A percentile compares a stretch with the other conserved stretches of the same genome.
Evolutionary conservation across 2,797 vertebrate species (phyloP).

Genomic region (Hybognathus amarus): DNA sequence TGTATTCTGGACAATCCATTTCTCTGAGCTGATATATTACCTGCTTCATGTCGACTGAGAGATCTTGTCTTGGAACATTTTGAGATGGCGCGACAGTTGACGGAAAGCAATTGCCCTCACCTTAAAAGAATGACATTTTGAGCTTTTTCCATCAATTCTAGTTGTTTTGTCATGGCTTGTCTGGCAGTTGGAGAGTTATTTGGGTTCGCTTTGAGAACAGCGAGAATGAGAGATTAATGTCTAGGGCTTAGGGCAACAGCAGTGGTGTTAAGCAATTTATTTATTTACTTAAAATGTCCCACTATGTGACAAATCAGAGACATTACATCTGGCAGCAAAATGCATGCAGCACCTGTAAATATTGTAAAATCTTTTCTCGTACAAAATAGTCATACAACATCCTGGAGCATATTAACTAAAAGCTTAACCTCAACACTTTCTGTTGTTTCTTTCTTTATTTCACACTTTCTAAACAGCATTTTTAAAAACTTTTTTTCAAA

Average conservation of each 20-base stretch:
- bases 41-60: background rate
- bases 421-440: background rate
- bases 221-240: background rate
- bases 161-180: constrained; percentile 24
- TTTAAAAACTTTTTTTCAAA: too few relatives aligned
- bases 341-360: background rate
- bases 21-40: background rate
- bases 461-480: too few relatives aligned
- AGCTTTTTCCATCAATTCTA: constrained; percentile 27
- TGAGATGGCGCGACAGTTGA: constrained; percentile 29
- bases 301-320: background rate
- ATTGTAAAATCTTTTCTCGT: background rate
- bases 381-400: background rate
- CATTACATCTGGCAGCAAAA: background rate
- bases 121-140: constrained; percentile 47
- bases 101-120: constrained; percentile 13
- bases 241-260: background rate
- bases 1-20: background rate
- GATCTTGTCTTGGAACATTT: constrained; percentile 26
- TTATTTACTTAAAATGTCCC: background rate
- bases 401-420: background rate
- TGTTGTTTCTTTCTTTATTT: too few relatives aligned
- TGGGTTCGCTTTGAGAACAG: constrained; percentile 20
- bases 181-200: constrained; percentile 2
- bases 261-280: background rate